These are phyloP conservation scores for Xylophagus ater DNA, from an alignment of 2,888 invertebrate genomes.

Conservation along the genomic window DNA sequence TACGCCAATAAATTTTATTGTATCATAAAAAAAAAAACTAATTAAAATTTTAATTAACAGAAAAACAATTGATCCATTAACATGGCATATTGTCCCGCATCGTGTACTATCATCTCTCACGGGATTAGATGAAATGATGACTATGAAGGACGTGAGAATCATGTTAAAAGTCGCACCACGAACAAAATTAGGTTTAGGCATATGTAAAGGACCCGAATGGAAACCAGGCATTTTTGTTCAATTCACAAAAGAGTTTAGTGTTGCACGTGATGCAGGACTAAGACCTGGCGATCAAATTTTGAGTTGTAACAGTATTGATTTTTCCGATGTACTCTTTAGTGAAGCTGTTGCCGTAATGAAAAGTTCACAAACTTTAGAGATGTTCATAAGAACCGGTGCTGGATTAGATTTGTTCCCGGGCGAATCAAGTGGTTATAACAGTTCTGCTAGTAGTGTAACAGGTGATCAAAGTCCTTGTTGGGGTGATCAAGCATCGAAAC, in stretches of 20 bases:
- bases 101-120: conserved; percentile 13
- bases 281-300: conserved; percentile 85
- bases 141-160: conserved; percentile 56
- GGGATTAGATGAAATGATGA: conserved; percentile 26
- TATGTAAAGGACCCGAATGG: conserved; percentile 77
- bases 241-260: conserved; percentile 79
- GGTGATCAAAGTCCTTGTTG: conserved; percentile 61
- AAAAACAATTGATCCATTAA: conserved; percentile 61
- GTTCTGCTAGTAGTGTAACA: conserved; percentile 71
- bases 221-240: conserved; percentile 82
- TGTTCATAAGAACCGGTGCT: conserved; percentile 64
- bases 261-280: conserved; percentile 78
- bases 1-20: no score
- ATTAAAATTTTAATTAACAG: conserved; percentile 36
- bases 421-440: conserved; percentile 74
- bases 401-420: conserved; percentile 71
- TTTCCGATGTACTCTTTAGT: conserved; percentile 64
- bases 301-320: conserved; percentile 75
- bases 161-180: conserved; percentile 71
- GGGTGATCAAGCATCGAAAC: conserved; percentile 47
- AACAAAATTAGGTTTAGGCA: conserved; percentile 76
- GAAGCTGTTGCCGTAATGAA: conserved; percentile 78
- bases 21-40: neutral
- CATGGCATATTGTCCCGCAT: conserved; percentile 65
- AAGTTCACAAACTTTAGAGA: conserved; percentile 60